Conservation (phyloP, 2,888 invertebrate species). For the Cerceris ruficornis region DNA sequence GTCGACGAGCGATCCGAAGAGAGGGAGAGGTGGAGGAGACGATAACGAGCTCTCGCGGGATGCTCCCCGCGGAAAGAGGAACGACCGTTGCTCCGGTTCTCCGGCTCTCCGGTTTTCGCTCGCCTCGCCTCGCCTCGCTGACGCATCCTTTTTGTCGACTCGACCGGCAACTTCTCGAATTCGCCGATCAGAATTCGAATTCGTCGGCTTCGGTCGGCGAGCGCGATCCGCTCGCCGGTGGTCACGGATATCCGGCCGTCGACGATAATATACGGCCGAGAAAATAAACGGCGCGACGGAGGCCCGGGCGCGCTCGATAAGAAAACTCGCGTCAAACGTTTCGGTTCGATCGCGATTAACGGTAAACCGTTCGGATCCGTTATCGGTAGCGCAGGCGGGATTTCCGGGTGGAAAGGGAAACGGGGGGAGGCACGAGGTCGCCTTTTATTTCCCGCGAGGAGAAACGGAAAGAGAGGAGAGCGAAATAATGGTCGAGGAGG, state of each 20-base stretch:
- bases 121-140: no score
- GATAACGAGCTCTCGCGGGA: not conserved
- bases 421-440: not conserved
- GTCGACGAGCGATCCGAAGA: conserved; percentile 42
- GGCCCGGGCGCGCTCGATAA: conserved; percentile 23
- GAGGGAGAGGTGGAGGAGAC: not conserved
- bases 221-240: conserved; percentile 34
- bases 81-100: not conserved
- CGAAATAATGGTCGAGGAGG: conserved; percentile 33
- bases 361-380: conserved; percentile 13
- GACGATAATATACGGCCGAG: conserved; percentile 36
- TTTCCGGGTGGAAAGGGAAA: no score
- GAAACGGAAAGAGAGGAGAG: conserved; percentile 10
- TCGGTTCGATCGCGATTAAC: conserved; percentile 25
- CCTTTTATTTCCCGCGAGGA: conserved; percentile 10
- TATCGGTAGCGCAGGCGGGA: no score
- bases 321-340: conserved; percentile 24
- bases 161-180: not conserved
- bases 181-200: conserved; percentile 6
- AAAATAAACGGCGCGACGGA: conserved; percentile 18
- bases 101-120: not conserved
- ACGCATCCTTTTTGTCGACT: no score
- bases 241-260: conserved; percentile 37
- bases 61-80: not conserved
- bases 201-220: conserved; percentile 31